Evolutionary conservation across 2,113 vertebrate genomes (phyloP), one percentile per base, ranked within the genome.

Genomic region (Erythrolamprus reginae): DNA sequence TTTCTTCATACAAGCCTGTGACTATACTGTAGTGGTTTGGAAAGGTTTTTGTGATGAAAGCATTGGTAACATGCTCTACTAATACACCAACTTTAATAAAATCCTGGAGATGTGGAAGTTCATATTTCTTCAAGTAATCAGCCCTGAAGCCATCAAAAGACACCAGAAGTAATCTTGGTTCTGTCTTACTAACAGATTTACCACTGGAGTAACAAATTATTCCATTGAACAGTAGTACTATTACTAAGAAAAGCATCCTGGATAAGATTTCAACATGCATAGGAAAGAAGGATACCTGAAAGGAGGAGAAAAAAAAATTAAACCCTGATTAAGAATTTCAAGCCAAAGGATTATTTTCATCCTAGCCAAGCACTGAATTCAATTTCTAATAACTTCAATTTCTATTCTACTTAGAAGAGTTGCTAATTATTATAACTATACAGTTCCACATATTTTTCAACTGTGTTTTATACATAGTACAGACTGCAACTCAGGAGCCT

Each of bases 131-230:
- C 91, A 99, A 96, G 93, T 99, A 99, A 93, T 99, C 99, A 2
- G 98, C 98, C 89, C 99, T 96, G 96, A 99, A 99, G 24, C 99
- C 99, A 87, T 99, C 99, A 45, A 99, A 99, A 0, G 99, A 99
- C 82, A 99, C 98, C 0, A 99, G 95, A 26, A 99, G 97, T 92
- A 99, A 94, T 8, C 94, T 97, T 7, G 95, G 86, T 7, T 89
- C 89, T 0, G 94, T 92, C 58, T 56, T 89, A 23, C 48, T 92
- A 2, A 92, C 21, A 12, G 93, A 90, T 33, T 4, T 23, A 82
- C 91, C 83, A 61, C 90, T 84, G 1, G 89, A 92, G 82, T 82
- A 95, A 53, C 90, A 1, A 17, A 94, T n/a, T 12, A 97, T 13
- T 89, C 94, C 96, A 23, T 45, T 89, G 87, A 97, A 51, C 10